Conservation (phyloP, 2,888 invertebrate species). For the Helicoverpa assulta region DNA sequence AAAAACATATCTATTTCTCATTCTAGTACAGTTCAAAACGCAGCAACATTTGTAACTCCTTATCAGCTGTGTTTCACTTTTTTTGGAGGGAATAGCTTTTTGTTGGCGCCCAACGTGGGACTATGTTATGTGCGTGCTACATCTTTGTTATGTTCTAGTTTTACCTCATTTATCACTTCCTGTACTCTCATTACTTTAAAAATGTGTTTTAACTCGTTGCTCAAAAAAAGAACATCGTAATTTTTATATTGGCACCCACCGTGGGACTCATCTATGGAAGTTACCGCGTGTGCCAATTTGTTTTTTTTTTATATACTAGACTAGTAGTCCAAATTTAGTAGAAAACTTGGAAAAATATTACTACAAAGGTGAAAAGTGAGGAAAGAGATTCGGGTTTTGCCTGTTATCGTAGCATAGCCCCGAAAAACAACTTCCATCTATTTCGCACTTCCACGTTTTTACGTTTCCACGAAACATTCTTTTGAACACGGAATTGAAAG, state of each 20-base stretch:
- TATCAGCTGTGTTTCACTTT: neutral
- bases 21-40: neutral
- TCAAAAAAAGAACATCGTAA: neutral
- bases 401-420: too few species aligned
- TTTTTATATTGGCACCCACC: slow-evolving; percentile 33
- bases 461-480: neutral
- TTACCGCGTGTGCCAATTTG: neutral
- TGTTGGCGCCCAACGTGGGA: slow-evolving; percentile 19
- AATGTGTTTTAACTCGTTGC: neutral
- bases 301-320: neutral
- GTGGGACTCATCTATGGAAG: neutral
- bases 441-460: neutral
- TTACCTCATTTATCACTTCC: slow-evolving; percentile 7
- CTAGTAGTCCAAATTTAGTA: too few species aligned
- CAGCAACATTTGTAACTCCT: neutral
- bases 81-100: neutral
- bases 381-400: too few species aligned
- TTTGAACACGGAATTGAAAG: neutral
- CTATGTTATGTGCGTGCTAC: neutral
- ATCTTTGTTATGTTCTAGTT: slow-evolving; percentile 4
- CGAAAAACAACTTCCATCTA: neutral
- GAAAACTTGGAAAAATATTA: too few species aligned
- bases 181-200: neutral
- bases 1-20: neutral
- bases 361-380: too few species aligned